Percentiles rank a stretch among this genome's conserved stretches.
Conservation (phyloP, 1,140 invertebrate species). For the Marisa cornuarietis region DNA sequence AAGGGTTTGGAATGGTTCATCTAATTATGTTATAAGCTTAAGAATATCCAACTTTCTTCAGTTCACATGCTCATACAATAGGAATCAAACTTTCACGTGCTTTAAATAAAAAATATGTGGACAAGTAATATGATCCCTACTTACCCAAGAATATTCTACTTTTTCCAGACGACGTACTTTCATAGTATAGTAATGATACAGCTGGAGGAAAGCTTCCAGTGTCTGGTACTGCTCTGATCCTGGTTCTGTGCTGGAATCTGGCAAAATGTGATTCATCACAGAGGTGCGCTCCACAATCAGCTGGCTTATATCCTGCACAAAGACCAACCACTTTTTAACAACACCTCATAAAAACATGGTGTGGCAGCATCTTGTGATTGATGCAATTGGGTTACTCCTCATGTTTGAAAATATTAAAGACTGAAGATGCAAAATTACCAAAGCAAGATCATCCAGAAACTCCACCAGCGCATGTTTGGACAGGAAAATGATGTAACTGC, state of each 20-base stretch:
- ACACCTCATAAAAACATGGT: too few relatives aligned
- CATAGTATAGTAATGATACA: constrained; percentile 81
- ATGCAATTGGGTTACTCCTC: neutral
- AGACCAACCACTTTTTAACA: too few relatives aligned
- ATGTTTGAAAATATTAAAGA: too few relatives aligned
- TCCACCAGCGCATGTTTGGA: constrained; percentile 76
- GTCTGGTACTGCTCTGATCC: constrained; percentile 34
- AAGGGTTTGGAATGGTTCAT: too few relatives aligned
- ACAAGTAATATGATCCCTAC: neutral
- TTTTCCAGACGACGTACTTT: constrained; percentile 74
- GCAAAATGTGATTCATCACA: constrained; percentile 85
- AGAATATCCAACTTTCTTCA: too few relatives aligned
- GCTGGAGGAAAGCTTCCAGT: constrained; percentile 79
- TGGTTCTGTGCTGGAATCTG: constrained; percentile 55
- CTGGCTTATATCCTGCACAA: constrained; percentile 82
- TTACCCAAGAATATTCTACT: constrained; percentile 68
- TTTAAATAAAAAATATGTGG: too few relatives aligned
- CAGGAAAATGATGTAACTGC: constrained; percentile 88
- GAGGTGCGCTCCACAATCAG: constrained; percentile 92
- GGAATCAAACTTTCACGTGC: too few relatives aligned
- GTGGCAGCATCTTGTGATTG: neutral
- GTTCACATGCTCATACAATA: too few relatives aligned
- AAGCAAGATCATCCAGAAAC: constrained; percentile 66
- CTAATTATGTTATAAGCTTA: too few relatives aligned
- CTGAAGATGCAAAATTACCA: constrained; percentile 52